Evolutionary conservation across 1,140 invertebrate species (phyloP), one percentile per base, ranked within the genome.

Genomic region (Bombus consobrinus): DNA sequence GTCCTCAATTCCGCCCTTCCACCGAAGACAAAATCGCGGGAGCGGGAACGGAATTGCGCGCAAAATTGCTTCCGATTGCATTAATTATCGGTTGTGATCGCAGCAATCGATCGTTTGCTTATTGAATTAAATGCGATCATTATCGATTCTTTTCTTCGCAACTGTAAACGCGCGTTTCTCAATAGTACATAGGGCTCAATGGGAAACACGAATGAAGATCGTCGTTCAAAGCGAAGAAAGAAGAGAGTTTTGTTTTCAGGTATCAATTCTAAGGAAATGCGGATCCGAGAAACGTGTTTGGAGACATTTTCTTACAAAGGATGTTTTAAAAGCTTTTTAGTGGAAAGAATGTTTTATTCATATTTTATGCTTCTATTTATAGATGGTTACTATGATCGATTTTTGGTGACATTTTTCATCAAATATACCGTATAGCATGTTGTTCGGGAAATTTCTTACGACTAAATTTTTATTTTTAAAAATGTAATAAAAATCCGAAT

Each of bases 121-220:
- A 59, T 43, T n/a, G 22, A 85, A 85, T 74, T 53, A 53, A 59
- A 28, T 68, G 32, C 32, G 76, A 85, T 85, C 68, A 8, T 85
- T 80, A 85, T 78, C 75, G 64, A 85, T 85, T 85, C 39, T 72
- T 80, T 68, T 18, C 15, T 15, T 1, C 53, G 39, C 3, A 39
- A 10, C 41, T 18, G 43, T 25, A 32, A 81, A 71, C 28, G 68
- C 34, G 47, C 22, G 10, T 37, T 28, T 28, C 2, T 25, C 10
- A 15, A 22, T 25, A 22, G 8, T 13, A 1, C 8, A 34, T 22
- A 68, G 66, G 9, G 1, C 13, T 10, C 4, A 57, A n/a, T 25
- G 43, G 34, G 2, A 32, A 28, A 69, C 59, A 77, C 59, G 64
- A 83, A 69, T 59, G 41, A 43, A 68, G 53, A 78, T 39, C 59